Evolutionary conservation across 2,888 invertebrate genomes (phyloP), one percentile per base, ranked within the genome.

Genomic region (Ophioninae sp.): DNA sequence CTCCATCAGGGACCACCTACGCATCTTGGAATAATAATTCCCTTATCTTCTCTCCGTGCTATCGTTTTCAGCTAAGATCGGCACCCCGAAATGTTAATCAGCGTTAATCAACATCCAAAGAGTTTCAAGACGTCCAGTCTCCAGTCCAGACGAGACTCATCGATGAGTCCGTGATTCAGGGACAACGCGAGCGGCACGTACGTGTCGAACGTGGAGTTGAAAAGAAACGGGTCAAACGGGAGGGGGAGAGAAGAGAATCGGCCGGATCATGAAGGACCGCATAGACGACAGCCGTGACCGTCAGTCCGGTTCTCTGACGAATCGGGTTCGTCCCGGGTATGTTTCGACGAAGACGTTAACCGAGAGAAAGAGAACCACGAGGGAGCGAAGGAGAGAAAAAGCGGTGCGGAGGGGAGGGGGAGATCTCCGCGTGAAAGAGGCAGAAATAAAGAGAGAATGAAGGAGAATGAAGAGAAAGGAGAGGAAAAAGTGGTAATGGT

Each of bases 1-100:
- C 64, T 86, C 86, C 86, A 70, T 70, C 64, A 81, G 85, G 87
- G 90, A 91, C 92, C 92, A 92, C 92, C 23, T 77, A 44, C 23
- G 20, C 39, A 61, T 50, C 20, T 13, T 86, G 82, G 81, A 81
- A 88, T 86, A 89, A 91, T 91, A 89, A 88, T 69, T 75, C 69
- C 84, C 80, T 80, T 79, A 59, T 78, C 75, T 79, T 59, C 41
- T 68, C 61, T 64, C 37, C 23, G 20, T 8, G 8, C 21, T 20
- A 21, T 7, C 68, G 20, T 62, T 56, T 30, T 0, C 87, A 84
- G 86, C 80, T 85, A 44, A 88, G 89, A 90, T 89, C 83, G 88
- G 88, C 87, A 88, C 85, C 88, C 88, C 65, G 88, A 88, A 89
- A 89, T 10, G 44, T 13, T 3, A 50, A 50, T 10, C 50, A 10